Evolutionary conservation across 37 sponge, comb jelly and placozoan genomes (phyloP).

Genomic region (Hormiphora californensis): DNA sequence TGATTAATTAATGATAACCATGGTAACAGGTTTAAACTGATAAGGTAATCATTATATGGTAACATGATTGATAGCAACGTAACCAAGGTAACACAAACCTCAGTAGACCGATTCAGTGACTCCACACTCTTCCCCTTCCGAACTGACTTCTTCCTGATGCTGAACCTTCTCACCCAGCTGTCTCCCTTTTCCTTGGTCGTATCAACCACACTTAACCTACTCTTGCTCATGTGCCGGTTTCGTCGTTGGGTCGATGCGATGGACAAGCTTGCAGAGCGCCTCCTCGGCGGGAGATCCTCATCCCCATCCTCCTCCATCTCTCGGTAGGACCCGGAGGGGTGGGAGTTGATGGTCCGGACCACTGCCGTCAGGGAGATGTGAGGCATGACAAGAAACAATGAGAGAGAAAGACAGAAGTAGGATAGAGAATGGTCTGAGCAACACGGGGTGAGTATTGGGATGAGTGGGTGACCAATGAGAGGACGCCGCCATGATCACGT

Average conservation of each 20-base stretch:
- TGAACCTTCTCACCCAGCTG: constrained; percentile 30
- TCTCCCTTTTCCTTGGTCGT: background rate
- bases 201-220: background rate
- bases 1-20: no score
- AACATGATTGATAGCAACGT: no score
- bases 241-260: background rate
- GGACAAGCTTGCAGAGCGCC: background rate
- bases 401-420: no score
- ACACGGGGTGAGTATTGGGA: no score
- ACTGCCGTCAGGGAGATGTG: constrained; percentile 24
- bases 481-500: no score
- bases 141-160: background rate
- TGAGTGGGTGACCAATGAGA: no score
- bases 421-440: no score
- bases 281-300: background rate
- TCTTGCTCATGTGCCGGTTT: background rate
- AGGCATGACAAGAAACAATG: no score
- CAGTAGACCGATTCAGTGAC: background rate
- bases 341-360: constrained; percentile 29
- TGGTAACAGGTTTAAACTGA: no score
- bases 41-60: no score
- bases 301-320: background rate
- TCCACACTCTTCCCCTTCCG: background rate
- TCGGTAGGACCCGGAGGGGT: no score
- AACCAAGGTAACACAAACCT: no score